These are phyloP conservation scores for Semnornis frantzii DNA, from an alignment of 2,113 vertebrate genomes.

Conservation along the genomic window DNA sequence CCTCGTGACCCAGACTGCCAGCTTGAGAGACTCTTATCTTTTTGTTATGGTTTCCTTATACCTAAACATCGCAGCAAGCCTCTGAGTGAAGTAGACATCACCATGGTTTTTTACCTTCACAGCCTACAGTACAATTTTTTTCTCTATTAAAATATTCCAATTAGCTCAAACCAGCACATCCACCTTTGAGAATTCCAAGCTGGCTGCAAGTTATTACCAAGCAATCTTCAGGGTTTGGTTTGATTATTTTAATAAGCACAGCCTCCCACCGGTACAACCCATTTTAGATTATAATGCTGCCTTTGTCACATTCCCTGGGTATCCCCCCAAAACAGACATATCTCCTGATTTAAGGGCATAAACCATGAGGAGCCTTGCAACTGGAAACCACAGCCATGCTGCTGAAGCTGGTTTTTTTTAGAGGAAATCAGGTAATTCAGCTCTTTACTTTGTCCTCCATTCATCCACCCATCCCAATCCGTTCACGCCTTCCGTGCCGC, in stretches of 20 bases:
- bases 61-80: too few species aligned
- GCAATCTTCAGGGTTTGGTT: not conserved
- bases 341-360: not conserved
- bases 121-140: too few species aligned
- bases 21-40: too few species aligned
- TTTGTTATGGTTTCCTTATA: too few species aligned
- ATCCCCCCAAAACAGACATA: too few species aligned
- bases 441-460: not conserved
- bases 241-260: not conserved
- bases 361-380: not conserved
- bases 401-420: not conserved
- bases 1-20: too few species aligned
- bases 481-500: not conserved
- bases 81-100: too few species aligned
- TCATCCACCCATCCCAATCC: not conserved
- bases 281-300: not conserved
- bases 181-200: fast-evolving
- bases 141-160: too few species aligned
- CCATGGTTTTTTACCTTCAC: too few species aligned
- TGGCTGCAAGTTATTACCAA: not conserved
- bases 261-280: not conserved
- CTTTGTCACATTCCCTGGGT: not conserved
- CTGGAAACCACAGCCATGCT: not conserved
- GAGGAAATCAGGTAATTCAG: fast-evolving
- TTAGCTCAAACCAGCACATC: too few species aligned